Evolutionary conservation across 2,113 vertebrate species (phyloP).

Genomic region (Bolborhynchus lineola): DNA sequence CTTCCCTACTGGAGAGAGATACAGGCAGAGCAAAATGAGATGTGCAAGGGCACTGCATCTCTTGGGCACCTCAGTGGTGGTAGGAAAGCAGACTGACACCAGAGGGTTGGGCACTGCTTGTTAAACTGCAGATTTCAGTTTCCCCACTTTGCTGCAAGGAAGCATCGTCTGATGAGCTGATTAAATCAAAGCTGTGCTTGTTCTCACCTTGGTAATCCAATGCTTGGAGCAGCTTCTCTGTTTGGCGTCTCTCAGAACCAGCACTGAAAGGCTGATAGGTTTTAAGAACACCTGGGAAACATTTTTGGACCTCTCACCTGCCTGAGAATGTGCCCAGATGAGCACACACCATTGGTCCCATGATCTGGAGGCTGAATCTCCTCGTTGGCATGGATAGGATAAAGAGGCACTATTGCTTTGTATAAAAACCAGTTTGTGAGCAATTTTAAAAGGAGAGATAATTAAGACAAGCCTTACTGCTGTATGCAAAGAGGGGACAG

Average conservation of each 20-base stretch:
- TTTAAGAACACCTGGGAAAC: slow-evolving; percentile 16
- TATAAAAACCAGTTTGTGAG: neutral
- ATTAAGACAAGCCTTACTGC: neutral
- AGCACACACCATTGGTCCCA: neutral
- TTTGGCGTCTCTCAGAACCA: neutral
- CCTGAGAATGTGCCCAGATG: neutral
- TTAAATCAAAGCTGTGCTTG: neutral
- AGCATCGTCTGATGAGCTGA: slow-evolving; percentile 9
- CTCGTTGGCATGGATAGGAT: neutral
- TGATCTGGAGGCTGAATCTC: neutral
- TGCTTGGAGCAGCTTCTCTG: slow-evolving; percentile 1
- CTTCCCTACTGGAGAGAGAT: slow-evolving; percentile 5
- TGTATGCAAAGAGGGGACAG: neutral
- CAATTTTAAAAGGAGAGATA: neutral
- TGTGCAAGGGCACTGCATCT: neutral
- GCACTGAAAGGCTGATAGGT: neutral
- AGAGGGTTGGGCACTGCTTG: neutral
- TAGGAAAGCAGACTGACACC: neutral
- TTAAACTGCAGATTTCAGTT: neutral
- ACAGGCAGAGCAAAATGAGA: neutral
- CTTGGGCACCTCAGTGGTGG: neutral
- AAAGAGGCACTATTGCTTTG: neutral
- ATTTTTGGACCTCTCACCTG: slow-evolving; percentile 10
- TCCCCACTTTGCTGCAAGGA: slow-evolving; percentile 4
- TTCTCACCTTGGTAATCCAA: slow-evolving; percentile 2